Evolutionary conservation across 92 coral and sea anemone genomes (phyloP).

Genomic region (Galaxea fascicularis): DNA sequence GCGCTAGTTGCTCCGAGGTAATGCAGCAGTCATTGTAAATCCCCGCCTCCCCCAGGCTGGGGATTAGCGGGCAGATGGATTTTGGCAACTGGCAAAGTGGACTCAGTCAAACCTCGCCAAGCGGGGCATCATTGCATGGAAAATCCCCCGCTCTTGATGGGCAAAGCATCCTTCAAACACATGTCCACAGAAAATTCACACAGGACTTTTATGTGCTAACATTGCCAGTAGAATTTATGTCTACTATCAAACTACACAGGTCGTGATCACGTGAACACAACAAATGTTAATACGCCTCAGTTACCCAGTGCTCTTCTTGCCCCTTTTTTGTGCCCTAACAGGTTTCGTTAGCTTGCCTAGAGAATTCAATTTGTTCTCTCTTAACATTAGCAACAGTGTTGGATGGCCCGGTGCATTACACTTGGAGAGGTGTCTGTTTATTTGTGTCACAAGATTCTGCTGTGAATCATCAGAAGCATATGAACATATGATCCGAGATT

Average conservation of each 20-base stretch:
- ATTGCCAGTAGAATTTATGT: constrained; percentile 20
- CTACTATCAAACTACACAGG: neutral
- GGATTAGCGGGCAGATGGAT: neutral
- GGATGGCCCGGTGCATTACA: neutral
- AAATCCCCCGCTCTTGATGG: neutral
- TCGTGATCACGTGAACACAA: neutral
- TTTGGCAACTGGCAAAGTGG: neutral
- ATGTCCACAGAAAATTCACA: constrained; percentile 13
- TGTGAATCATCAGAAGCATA: neutral
- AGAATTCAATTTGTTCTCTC: neutral
- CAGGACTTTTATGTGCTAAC: constrained; percentile 11
- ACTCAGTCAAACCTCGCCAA: constrained; percentile 2
- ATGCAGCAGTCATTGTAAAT: neutral
- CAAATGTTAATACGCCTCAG: constrained; percentile 17
- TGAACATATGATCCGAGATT: neutral
- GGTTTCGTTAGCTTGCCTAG: constrained; percentile 11
- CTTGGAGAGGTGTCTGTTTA: neutral
- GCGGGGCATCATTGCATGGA: constrained; percentile 23
- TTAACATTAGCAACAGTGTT: neutral
- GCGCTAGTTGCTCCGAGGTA: too few relatives aligned
- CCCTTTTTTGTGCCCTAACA: constrained; percentile 10
- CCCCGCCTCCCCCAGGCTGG: too few relatives aligned
- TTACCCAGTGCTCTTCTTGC: constrained; percentile 8
- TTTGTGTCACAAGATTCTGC: neutral
- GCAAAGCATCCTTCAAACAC: constrained; percentile 3